phyloP scores from a whole-genome alignment of 2,797 vertebrate species.

The Amniataba percoides region DNA sequence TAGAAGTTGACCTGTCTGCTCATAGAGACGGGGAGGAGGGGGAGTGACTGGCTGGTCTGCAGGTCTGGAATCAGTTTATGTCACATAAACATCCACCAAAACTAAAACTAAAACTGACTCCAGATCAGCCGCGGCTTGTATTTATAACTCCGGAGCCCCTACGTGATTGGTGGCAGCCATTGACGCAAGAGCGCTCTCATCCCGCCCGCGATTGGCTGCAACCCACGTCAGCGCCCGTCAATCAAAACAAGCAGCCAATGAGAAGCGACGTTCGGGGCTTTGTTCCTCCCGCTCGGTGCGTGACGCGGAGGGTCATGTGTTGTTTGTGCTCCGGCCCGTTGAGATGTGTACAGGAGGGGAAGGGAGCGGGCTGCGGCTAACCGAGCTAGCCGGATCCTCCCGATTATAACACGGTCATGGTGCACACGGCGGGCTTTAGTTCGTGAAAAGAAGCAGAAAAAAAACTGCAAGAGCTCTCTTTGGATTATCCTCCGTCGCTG shows the following conservation, averaged over 20 bases:
- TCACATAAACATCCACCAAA: too few relatives aligned
- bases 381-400: constrained; percentile 79
- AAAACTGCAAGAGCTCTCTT: not conserved
- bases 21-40: constrained; percentile 22
- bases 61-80: constrained; percentile 58
- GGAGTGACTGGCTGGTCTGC: constrained; percentile 4
- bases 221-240: not conserved
- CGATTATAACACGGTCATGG: constrained; percentile 81
- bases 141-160: constrained; percentile 53
- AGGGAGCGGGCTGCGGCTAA: constrained; percentile 78
- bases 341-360: constrained; percentile 85
- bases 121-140: constrained; percentile 58
- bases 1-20: constrained; percentile 16
- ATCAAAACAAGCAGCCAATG: constrained; percentile 65
- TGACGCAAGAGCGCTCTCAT: constrained; percentile 67
- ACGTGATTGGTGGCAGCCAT: constrained; percentile 64
- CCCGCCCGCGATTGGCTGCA: constrained; percentile 37
- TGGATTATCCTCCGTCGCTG: constrained; percentile 49
- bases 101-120: constrained; percentile 40
- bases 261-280: not conserved
- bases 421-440: constrained; percentile 78
- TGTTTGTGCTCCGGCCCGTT: constrained; percentile 91
- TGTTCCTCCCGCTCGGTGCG: constrained; percentile 60
- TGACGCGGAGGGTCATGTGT: constrained; percentile 90
- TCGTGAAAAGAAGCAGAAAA: constrained; percentile 46